A percentile compares a stretch with the other conserved stretches of the same genome.
These are phyloP conservation scores for Drosophila fulvimacula DNA, from an alignment of 2,888 invertebrate species.

Conservation along the genomic window DNA sequence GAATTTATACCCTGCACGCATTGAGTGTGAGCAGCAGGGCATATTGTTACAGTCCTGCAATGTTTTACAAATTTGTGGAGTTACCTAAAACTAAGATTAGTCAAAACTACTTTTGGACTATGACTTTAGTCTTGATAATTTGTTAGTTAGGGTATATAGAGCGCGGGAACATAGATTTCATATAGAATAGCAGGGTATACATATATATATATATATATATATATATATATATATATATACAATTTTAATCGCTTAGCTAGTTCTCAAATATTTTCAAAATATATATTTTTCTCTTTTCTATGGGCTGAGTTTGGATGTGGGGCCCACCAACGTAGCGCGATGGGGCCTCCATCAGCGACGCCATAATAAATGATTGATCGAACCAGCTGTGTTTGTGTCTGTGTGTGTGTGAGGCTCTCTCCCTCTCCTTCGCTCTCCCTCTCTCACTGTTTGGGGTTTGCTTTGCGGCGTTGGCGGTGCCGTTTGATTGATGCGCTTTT, in stretches of 20 bases:
- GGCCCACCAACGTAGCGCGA: slow-evolving; percentile 67
- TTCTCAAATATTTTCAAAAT: slow-evolving; percentile 49
- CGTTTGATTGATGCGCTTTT: slow-evolving; percentile 77
- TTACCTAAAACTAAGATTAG: not conserved
- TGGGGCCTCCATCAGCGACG: slow-evolving; percentile 73
- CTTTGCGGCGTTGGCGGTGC: slow-evolving; percentile 71
- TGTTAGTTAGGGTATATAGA: not conserved
- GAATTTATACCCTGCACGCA: slow-evolving; percentile 6
- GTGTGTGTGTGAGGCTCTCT: not conserved
- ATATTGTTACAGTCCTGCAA: not conserved
- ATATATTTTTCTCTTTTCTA: slow-evolving; percentile 51
- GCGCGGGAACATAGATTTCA: not conserved
- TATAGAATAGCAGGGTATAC: not conserved
- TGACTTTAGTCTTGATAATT: not conserved
- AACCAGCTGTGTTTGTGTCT: slow-evolving; percentile 39
- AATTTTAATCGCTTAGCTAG: slow-evolving; percentile 44
- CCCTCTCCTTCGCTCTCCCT: slow-evolving; percentile 14
- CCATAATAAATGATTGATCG: slow-evolving; percentile 79
- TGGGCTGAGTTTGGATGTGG: slow-evolving; percentile 28
- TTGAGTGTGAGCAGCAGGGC: not conserved
- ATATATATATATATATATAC: slow-evolving; percentile 11
- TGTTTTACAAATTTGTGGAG: not conserved
- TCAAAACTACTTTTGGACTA: not conserved
- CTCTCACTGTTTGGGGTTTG: slow-evolving; percentile 35
- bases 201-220: slow-evolving; percentile 7